Percentiles rank a stretch among this genome's conserved stretches.
These are phyloP conservation scores for Antheraea assamensis DNA, from an alignment of 2,888 invertebrate species.

Conservation along the genomic window DNA sequence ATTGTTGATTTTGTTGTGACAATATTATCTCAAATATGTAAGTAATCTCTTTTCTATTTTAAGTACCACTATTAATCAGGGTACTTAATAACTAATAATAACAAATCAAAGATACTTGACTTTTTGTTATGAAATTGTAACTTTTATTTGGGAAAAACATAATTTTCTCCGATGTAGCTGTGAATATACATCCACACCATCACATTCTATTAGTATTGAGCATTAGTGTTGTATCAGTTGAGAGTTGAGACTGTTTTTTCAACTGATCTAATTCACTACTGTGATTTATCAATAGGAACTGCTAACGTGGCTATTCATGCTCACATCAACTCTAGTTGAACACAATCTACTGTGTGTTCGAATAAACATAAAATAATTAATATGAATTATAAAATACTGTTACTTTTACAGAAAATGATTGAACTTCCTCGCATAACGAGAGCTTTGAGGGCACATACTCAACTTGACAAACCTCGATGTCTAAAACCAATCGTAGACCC, in stretches of 20 bases:
- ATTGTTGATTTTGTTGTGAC: neutral
- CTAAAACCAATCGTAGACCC: slow-evolving; percentile 55
- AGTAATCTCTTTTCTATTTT: neutral
- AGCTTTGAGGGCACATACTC: slow-evolving; percentile 84
- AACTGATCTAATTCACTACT: neutral
- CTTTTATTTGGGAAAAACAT: neutral
- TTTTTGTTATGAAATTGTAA: neutral
- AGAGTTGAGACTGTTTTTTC: no score
- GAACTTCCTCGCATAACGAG: slow-evolving; percentile 85
- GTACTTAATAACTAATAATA: no score
- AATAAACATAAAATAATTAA: neutral
- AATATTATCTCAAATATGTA: neutral
- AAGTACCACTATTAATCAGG: no score
- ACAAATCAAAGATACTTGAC: neutral
- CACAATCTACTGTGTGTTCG: neutral
- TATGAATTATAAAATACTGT: neutral
- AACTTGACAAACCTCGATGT: slow-evolving; percentile 72
- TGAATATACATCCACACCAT: neutral
- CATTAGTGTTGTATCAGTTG: no score
- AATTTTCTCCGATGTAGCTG: no score
- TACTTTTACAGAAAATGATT: slow-evolving; percentile 42
- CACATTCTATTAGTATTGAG: neutral
- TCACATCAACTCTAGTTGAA: no score
- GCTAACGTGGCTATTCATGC: neutral
- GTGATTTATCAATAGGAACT: neutral